Conservation (phyloP, 2,797 vertebrate genomes). For the Schizopygopsis malacanthus region DNA sequence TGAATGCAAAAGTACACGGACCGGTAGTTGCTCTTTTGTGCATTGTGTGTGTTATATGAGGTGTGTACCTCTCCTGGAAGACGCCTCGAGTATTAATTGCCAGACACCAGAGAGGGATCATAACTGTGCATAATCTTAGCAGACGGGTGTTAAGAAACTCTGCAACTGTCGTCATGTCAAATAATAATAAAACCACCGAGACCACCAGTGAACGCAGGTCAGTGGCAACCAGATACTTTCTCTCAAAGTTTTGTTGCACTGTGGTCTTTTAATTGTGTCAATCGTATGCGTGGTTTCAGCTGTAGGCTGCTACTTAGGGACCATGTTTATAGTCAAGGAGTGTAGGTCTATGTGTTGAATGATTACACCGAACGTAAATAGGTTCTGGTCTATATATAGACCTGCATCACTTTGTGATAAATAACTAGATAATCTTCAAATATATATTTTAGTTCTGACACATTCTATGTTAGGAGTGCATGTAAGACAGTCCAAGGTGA, state of each 20-base stretch:
- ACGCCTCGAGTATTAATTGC: slow-evolving; percentile 12
- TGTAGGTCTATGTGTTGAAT: too few relatives aligned
- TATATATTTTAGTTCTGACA: too few relatives aligned
- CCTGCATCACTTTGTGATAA: too few relatives aligned
- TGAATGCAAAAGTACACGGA: too few relatives aligned
- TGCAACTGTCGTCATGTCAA: slow-evolving; percentile 66
- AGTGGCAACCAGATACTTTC: neutral
- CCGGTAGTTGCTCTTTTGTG: neutral
- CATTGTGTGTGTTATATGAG: neutral
- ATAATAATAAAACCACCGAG: slow-evolving; percentile 64
- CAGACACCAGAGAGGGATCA: slow-evolving; percentile 2
- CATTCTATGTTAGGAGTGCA: too few relatives aligned
- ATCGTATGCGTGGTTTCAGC: neutral
- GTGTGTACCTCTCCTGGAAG: slow-evolving; percentile 32
- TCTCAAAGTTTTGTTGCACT: neutral
- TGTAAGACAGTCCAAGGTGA: too few relatives aligned
- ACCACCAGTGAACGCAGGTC: slow-evolving; percentile 62
- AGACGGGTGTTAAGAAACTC: slow-evolving; percentile 58
- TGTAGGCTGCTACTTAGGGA: neutral
- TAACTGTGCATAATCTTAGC: neutral
- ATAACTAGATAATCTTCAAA: too few relatives aligned
- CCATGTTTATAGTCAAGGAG: neutral
- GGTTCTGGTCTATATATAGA: too few relatives aligned
- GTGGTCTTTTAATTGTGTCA: neutral
- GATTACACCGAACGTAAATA: too few relatives aligned